These are phyloP conservation scores for Reticulitermes speratus DNA, from an alignment of 1,140 invertebrate genomes.

Conservation along the genomic window DNA sequence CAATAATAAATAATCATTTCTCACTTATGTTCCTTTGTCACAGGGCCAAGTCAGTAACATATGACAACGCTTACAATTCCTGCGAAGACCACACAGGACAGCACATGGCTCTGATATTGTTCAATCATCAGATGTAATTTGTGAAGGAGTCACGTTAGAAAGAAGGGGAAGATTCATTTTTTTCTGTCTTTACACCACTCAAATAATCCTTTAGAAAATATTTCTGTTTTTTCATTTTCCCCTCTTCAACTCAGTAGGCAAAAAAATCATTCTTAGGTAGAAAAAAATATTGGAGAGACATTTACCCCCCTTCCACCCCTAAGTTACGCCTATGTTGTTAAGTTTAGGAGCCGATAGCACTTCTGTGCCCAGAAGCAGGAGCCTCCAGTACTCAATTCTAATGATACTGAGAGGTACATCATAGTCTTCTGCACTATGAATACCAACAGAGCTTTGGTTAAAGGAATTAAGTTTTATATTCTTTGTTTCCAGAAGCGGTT, in stretches of 20 bases:
- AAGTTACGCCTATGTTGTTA: too few species aligned
- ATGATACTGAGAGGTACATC: not conserved
- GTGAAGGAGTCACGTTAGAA: too few species aligned
- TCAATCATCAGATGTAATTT: conserved; percentile 60
- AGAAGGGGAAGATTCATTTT: too few species aligned
- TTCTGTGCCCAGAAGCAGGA: conserved; percentile 60
- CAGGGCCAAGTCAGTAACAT: conserved; percentile 86
- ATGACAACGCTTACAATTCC: conserved; percentile 79
- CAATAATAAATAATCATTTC: too few species aligned
- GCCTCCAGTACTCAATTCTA: conserved; percentile 63
- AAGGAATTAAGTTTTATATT: not conserved
- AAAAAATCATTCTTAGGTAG: too few species aligned
- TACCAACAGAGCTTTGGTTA: conserved; percentile 21
- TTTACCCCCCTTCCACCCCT: too few species aligned
- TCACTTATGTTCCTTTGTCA: conserved; percentile 56
- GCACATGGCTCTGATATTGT: conserved; percentile 68
- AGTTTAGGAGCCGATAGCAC: conserved; percentile 60
- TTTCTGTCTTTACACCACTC: too few species aligned
- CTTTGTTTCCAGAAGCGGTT: not conserved
- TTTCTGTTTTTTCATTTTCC: too few species aligned
- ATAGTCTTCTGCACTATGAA: not conserved
- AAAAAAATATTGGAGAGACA: too few species aligned
- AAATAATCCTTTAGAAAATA: too few species aligned
- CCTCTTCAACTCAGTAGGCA: too few species aligned
- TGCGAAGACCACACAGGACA: conserved; percentile 73